Evolutionary conservation across 2,888 invertebrate genomes (phyloP), one percentile per base, ranked within the genome.

Genomic region (Morinoia aosen): DNA sequence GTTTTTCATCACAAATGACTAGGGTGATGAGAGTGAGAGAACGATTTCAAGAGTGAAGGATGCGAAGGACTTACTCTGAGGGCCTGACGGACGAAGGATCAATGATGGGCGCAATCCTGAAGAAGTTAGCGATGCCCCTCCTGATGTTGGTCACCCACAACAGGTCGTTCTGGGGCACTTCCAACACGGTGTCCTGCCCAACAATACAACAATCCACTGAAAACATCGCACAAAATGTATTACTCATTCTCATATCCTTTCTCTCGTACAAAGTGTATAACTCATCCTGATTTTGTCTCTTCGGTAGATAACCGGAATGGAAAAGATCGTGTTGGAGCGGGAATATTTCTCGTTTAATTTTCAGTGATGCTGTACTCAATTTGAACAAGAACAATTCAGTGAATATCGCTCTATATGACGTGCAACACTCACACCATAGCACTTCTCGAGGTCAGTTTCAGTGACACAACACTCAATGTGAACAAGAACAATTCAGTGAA

Each of bases 21-120:
- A 76, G 25, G 0, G 33, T 25, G 76, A 76, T 33, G 19, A 76
- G 61, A 25, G 33, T 76, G 16, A 33, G 25, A 10, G 25, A 33
- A 33, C 2, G 33, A 76, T 33, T 76, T 25, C 33, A 10, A 76
- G 33, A 33, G 76, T 76, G 10, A 76, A 76, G 16, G 76, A 76
- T 76, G 2, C 76, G 33, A 12, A 76, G 76, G 25, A 76, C 76
- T 76, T 7, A 76, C 76, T 76, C 25, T 14, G 56, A n/a, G 11
- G 93, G 93, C n/a, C n/a, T 93, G 57, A 93, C 57, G 14, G 93
- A 93, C n/a, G 93, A 93, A 56, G 93, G 93, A 48, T 93, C 93
- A 57, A 93, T 93, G 93, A 93, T 57, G 93, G 93, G 93, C 8
- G 93, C 93, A 57, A 93, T 93, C 93, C 93, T 93, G 57, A 93